Evolutionary conservation across 2,888 invertebrate genomes (phyloP).

Genomic region (Agonopterix subpropinquella): DNA sequence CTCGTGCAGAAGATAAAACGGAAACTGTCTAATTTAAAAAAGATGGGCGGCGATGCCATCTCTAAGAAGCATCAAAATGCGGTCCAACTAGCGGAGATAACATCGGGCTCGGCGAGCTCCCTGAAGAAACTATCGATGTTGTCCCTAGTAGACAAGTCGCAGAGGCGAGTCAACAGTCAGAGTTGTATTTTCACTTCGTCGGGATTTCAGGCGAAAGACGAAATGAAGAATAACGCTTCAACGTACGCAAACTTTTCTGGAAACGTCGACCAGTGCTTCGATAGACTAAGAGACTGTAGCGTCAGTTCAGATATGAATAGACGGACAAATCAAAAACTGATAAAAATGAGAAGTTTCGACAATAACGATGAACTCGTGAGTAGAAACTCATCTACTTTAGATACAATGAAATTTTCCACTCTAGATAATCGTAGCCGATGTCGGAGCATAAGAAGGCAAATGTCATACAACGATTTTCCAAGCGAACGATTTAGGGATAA

Average conservation of each 20-base stretch:
- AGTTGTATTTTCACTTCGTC: conserved; percentile 58
- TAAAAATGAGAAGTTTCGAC: conserved; percentile 63
- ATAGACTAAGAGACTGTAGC: conserved; percentile 52
- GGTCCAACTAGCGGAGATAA: conserved; percentile 67
- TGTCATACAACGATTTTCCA: conserved; percentile 71
- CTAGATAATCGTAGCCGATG: conserved; percentile 66
- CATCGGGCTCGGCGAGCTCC: conserved; percentile 60
- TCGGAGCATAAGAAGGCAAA: conserved; percentile 63
- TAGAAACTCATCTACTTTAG: conserved; percentile 45
- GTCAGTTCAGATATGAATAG: conserved; percentile 38
- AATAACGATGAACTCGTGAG: conserved; percentile 51
- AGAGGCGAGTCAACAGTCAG: conserved; percentile 60
- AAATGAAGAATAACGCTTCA: conserved; percentile 50
- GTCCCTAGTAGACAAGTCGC: conserved; percentile 63
- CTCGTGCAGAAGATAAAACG: conserved; percentile 70
- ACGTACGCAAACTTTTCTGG: conserved; percentile 68
- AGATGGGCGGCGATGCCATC: conserved; percentile 64
- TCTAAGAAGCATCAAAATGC: conserved; percentile 66
- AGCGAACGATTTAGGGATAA: conserved; percentile 55
- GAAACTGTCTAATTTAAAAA: conserved; percentile 68
- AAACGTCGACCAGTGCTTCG: conserved; percentile 69
- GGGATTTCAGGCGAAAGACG: conserved; percentile 55
- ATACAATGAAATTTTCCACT: conserved; percentile 62
- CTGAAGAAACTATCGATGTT: conserved; percentile 66
- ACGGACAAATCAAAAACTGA: conserved; percentile 37